Conservation (phyloP, 2,888 invertebrate genomes). For the Thalpophila matura region DNA sequence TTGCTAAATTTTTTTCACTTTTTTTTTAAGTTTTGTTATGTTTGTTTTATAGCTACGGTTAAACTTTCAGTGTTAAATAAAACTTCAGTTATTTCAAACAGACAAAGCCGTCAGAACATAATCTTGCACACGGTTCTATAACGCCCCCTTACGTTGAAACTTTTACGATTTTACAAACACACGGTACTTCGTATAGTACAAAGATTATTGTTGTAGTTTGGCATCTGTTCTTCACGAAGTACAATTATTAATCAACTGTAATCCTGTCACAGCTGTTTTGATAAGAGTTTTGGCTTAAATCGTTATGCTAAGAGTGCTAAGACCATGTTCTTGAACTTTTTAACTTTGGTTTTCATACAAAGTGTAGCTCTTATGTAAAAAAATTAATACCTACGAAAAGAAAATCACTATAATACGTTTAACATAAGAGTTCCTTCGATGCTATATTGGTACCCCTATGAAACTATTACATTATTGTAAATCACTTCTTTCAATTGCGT, state of each 20-base stretch:
- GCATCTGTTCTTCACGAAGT: not conserved
- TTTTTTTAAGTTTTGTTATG: not conserved
- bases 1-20: too few species aligned
- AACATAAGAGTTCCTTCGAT: too few species aligned
- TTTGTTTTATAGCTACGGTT: not conserved
- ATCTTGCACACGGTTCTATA: conserved; percentile 33
- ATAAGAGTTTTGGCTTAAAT: not conserved
- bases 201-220: not conserved
- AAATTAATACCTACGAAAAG: too few species aligned
- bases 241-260: not conserved
- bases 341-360: not conserved
- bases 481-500: too few species aligned
- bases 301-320: not conserved
- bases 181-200: not conserved
- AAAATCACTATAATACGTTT: too few species aligned
- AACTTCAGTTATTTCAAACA: conserved; percentile 16
- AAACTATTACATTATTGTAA: too few species aligned
- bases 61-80: conserved; percentile 3
- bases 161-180: conserved; percentile 30
- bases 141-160: conserved; percentile 8
- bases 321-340: not conserved
- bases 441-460: too few species aligned
- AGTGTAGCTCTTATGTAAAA: not conserved
- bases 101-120: not conserved
- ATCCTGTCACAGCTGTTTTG: not conserved